Conservation (phyloP, 92 coral and sea anemone genomes). For the Paragorgia papillata region DNA sequence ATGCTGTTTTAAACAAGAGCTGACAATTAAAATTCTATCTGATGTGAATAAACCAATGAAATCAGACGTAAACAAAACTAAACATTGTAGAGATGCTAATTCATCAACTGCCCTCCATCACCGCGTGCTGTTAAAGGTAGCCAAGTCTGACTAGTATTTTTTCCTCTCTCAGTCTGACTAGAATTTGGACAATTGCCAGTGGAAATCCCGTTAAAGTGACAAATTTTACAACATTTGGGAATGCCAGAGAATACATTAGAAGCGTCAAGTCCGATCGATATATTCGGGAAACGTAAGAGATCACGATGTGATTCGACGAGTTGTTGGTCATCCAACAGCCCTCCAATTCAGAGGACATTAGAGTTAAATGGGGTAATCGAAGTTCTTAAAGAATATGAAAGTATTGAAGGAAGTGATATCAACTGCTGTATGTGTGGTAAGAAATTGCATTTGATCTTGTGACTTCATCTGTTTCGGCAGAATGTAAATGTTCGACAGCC, state of each 20-base stretch:
- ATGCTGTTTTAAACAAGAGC: constrained; percentile 1
- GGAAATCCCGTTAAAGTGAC: not conserved
- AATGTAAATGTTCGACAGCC: not conserved
- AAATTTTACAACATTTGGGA: not conserved
- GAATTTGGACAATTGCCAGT: constrained; percentile 43
- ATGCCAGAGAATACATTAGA: constrained; percentile 38
- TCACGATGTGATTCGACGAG: constrained; percentile 79
- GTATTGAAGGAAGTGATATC: constrained; percentile 90
- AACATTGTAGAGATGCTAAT: constrained; percentile 43
- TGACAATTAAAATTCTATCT: constrained; percentile 36
- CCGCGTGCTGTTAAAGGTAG: constrained; percentile 47
- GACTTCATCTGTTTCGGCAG: not conserved
- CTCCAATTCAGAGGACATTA: constrained; percentile 75
- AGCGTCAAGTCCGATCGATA: constrained; percentile 36
- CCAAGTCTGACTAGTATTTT: constrained; percentile 23
- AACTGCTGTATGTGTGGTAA: constrained; percentile 99
- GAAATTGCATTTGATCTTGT: constrained; percentile 40
- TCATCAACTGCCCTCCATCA: constrained; percentile 34
- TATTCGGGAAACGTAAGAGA: constrained; percentile 74
- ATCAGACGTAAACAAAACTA: constrained; percentile 27
- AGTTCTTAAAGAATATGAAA: constrained; percentile 94
- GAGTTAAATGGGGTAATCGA: constrained; percentile 96
- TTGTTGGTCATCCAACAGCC: constrained; percentile 65
- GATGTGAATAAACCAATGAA: constrained; percentile 31
- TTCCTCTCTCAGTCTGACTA: constrained; percentile 3